Conservation (phyloP, 2,888 invertebrate species). For the Bombylius discolor region DNA sequence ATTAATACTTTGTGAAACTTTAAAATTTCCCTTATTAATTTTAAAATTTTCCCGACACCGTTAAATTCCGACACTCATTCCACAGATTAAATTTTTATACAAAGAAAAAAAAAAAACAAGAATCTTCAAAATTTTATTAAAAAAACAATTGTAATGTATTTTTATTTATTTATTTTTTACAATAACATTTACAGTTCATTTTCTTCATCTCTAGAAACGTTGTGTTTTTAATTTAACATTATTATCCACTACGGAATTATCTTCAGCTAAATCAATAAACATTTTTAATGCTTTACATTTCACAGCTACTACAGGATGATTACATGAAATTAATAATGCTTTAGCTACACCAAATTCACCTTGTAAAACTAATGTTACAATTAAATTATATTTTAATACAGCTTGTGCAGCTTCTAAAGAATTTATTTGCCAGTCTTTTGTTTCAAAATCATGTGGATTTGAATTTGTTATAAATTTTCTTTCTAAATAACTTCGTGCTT, state of each 20-base stretch:
- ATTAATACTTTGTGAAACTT: too few relatives aligned
- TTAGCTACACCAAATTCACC: constrained; percentile 56
- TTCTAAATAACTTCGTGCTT: constrained; percentile 74
- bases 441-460: constrained; percentile 37
- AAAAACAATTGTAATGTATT: too few relatives aligned
- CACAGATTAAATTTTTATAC: too few relatives aligned
- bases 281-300: constrained; percentile 37
- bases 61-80: fast-evolving
- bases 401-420: constrained; percentile 52
- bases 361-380: constrained; percentile 58
- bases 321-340: constrained; percentile 24
- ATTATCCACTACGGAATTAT: background rate
- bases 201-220: too few relatives aligned
- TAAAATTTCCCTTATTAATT: too few relatives aligned
- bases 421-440: constrained; percentile 40
- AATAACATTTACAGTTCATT: too few relatives aligned
- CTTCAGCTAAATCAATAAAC: constrained; percentile 42
- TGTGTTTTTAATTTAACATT: background rate
- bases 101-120: too few relatives aligned
- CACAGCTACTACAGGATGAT: constrained; percentile 28
- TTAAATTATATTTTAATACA: constrained; percentile 65
- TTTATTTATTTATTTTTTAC: too few relatives aligned
- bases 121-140: too few relatives aligned
- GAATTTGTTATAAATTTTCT: constrained; percentile 54
- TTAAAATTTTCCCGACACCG: too few relatives aligned